Evolutionary conservation across 2,113 vertebrate species (phyloP).

Genomic region (Microtus pennsylvanicus): DNA sequence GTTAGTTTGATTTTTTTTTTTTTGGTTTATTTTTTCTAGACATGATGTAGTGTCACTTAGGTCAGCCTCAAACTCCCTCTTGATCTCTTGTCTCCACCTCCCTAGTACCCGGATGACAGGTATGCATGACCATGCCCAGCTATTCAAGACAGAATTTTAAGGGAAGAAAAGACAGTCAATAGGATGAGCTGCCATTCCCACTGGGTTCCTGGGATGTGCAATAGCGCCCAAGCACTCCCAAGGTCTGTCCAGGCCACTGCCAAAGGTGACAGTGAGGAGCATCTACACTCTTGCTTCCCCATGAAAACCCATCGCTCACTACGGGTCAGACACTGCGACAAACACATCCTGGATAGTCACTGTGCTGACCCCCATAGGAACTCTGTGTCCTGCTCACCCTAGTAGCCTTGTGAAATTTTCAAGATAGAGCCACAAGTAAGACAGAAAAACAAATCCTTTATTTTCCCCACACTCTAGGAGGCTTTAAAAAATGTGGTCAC

Average conservation of each 20-base stretch:
- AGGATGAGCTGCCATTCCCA: background rate
- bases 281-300: background rate
- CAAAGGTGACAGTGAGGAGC: background rate
- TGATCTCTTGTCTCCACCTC: background rate
- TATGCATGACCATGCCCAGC: background rate
- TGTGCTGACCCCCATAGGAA: background rate
- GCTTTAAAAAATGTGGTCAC: conserved; percentile 36
- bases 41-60: background rate
- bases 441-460: background rate
- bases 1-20: too few relatives aligned
- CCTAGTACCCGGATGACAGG: background rate
- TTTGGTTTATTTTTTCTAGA: background rate
- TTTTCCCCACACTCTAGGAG: background rate
- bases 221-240: fast-evolving
- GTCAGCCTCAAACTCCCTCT: background rate
- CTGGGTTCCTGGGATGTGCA: background rate
- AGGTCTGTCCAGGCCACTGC: background rate
- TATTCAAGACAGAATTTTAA: background rate
- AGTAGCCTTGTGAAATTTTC: conserved; percentile 4
- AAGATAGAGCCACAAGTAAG: conserved; percentile 45
- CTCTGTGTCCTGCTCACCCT: background rate
- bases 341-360: background rate
- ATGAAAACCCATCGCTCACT: background rate
- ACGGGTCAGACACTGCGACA: background rate
- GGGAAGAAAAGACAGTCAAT: background rate